These are phyloP conservation scores for Apeira syringaria DNA, from an alignment of 2,888 invertebrate genomes.

Conservation along the genomic window DNA sequence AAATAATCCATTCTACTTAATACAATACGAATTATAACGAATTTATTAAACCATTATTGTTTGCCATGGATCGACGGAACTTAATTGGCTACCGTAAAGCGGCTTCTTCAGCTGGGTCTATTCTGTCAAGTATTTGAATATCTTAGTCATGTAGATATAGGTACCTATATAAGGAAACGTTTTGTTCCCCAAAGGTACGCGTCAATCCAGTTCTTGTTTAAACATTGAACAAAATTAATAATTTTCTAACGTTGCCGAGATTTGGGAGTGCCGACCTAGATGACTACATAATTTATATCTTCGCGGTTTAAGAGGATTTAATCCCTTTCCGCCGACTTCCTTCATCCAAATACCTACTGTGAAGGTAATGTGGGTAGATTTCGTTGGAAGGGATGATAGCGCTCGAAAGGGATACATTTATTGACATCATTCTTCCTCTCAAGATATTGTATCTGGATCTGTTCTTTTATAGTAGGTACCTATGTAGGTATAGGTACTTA, in stretches of 20 bases:
- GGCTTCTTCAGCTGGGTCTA: too few species aligned
- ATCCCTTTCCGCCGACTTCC: conserved; percentile 24
- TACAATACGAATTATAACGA: too few species aligned
- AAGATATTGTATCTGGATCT: conserved; percentile 13
- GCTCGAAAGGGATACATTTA: conserved; percentile 25
- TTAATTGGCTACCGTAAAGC: too few species aligned
- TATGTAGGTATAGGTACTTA: too few species aligned
- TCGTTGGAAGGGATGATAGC: conserved; percentile 25
- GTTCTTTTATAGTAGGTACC: not conserved
- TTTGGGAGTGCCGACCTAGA: conserved; percentile 17
- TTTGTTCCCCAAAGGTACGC: too few species aligned
- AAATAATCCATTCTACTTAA: too few species aligned
- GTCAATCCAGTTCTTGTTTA: not conserved
- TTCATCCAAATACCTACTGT: conserved; percentile 5
- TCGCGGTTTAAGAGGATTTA: conserved; percentile 21
- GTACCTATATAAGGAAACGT: too few species aligned
- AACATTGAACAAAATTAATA: conserved; percentile 16
- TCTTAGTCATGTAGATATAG: too few species aligned
- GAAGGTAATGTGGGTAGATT: conserved; percentile 7
- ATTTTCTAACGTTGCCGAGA: conserved; percentile 18
- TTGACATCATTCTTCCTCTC: conserved; percentile 24
- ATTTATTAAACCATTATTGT: too few species aligned
- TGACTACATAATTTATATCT: conserved; percentile 24
- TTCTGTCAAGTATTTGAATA: too few species aligned
- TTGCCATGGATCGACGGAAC: too few species aligned